Conservation (phyloP, 2,113 vertebrate genomes). For the Coptodon bakossiorum region DNA sequence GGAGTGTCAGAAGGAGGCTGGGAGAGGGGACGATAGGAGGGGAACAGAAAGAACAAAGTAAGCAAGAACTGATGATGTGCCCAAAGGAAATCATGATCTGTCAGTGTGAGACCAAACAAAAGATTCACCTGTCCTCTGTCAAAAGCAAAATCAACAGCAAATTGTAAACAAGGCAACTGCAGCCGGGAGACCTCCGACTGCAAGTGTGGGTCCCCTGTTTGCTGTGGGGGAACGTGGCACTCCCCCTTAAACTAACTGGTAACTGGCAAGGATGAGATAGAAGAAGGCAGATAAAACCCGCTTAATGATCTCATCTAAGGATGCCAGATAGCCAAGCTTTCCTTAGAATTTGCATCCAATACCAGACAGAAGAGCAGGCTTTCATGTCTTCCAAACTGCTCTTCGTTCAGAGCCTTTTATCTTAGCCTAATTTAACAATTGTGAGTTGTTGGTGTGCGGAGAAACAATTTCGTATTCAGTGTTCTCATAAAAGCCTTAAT, state of each 20-base stretch:
- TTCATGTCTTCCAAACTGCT: background rate
- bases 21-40: background rate
- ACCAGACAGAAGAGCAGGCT: background rate
- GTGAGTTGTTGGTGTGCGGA: background rate
- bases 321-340: background rate
- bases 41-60: background rate
- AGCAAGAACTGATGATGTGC: background rate
- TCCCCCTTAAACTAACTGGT: background rate
- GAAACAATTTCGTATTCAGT: background rate
- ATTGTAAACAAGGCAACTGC: slow-evolving; percentile 3
- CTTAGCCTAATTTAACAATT: background rate
- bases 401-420: background rate
- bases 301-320: slow-evolving; percentile 5
- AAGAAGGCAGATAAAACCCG: background rate
- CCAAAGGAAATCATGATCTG: slow-evolving; percentile 44
- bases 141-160: slow-evolving; percentile 9
- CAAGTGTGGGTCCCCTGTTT: background rate
- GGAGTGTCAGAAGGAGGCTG: background rate
- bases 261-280: background rate
- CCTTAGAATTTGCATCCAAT: background rate
- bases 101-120: slow-evolving; percentile 4
- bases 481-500: background rate
- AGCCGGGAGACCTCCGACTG: background rate
- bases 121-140: slow-evolving; percentile 36
- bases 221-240: background rate